A percentile compares a stretch with the other conserved stretches of the same genome.
Conservation (phyloP, 2,797 vertebrate genomes). For the Sebastolobus alascanus region DNA sequence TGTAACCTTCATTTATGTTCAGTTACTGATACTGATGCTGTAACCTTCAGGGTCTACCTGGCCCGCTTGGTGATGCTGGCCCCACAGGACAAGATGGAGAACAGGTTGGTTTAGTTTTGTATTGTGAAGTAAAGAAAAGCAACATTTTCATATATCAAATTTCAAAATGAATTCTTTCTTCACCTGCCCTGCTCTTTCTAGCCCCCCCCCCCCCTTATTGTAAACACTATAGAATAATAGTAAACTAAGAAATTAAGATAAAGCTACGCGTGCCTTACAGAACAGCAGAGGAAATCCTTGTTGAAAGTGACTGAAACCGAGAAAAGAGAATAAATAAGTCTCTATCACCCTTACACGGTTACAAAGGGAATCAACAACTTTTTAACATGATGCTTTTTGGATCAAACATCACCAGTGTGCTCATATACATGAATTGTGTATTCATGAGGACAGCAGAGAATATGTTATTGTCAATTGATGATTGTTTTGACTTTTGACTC, state of each 20-base stretch:
- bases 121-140: not conserved
- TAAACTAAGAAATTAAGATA: not conserved
- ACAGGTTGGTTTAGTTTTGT: conserved; percentile 82
- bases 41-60: conserved; percentile 83
- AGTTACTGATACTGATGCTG: conserved; percentile 9
- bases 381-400: not conserved
- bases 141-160: not conserved
- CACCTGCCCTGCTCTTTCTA: not conserved
- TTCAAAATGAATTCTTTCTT: accelerated
- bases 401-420: not conserved
- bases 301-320: not conserved
- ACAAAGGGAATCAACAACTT: not conserved
- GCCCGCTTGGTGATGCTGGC: conserved; percentile 82
- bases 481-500: conserved; percentile 11
- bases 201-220: not conserved
- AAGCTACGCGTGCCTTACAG: too few relatives aligned
- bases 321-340: not conserved
- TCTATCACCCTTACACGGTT: not conserved
- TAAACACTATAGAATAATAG: not conserved
- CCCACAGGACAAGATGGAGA: conserved; percentile 85
- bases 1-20: not conserved
- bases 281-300: accelerated
- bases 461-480: not conserved
- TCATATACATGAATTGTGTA: not conserved
- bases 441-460: not conserved